Evolutionary conservation across 2,888 invertebrate species (phyloP).

Genomic region (Macrosiphum euphorbiae): DNA sequence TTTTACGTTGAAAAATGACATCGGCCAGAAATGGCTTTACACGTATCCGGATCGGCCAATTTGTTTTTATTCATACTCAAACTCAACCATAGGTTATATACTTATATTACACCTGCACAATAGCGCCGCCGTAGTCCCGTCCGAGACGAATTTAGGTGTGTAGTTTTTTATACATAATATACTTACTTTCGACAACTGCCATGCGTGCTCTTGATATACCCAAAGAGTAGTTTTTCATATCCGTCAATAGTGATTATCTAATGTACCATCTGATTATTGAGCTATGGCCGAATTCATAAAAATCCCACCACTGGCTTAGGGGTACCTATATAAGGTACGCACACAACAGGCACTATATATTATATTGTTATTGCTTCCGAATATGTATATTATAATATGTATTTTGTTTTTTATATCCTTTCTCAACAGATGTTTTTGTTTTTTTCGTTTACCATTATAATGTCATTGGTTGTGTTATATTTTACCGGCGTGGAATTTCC

Average conservation of each 20-base stretch:
- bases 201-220: neutral
- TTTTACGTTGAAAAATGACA: neutral
- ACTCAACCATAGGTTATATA: neutral
- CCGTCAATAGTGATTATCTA: conserved; percentile 51
- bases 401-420: neutral
- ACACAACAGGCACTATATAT: neutral
- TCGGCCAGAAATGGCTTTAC: neutral
- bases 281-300: neutral
- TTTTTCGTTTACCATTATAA: neutral
- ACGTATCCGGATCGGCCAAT: conserved; percentile 8
- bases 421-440: conserved; percentile 36
- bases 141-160: conserved; percentile 18
- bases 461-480: neutral
- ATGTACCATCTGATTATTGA: conserved; percentile 22
- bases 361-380: neutral
- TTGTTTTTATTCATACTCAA: conserved; percentile 28
- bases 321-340: neutral
- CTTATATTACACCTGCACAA: conserved; percentile 50
- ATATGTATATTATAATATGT: neutral
- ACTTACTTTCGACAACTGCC: conserved; percentile 14
- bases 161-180: neutral
- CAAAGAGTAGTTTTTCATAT: conserved; percentile 36
- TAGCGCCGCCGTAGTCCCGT: neutral
- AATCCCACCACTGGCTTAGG: conserved; percentile 33
- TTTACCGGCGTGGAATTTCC: neutral